Evolutionary conservation across 2,797 vertebrate species (phyloP).

Genomic region (Hapalemur alaotrensis): DNA sequence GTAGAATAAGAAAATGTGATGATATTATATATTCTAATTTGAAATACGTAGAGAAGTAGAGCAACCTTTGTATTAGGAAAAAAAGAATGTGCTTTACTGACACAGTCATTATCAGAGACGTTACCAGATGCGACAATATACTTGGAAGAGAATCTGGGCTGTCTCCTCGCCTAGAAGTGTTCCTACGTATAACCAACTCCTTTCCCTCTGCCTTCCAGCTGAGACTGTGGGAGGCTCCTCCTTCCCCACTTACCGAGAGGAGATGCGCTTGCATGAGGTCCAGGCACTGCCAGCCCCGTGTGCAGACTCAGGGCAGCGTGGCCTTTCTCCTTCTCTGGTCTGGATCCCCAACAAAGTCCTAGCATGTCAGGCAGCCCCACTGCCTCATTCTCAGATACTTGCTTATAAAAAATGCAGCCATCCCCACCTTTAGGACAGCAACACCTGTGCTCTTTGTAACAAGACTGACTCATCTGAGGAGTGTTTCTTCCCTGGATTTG

Average conservation of each 20-base stretch:
- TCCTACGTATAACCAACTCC: not conserved
- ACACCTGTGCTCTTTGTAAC: not conserved
- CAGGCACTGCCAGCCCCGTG: not conserved
- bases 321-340: not conserved
- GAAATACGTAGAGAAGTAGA: not conserved
- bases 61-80: not conserved
- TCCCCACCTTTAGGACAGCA: fast-evolving
- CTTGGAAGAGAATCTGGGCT: not conserved
- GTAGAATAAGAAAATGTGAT: not conserved
- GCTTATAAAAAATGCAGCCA: fast-evolving
- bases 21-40: not conserved
- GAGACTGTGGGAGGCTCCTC: not conserved
- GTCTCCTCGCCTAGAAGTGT: not conserved
- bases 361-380: too few species aligned
- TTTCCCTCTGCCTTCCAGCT: not conserved
- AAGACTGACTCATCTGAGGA: not conserved
- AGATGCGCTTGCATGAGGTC: not conserved
- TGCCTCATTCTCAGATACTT: not conserved
- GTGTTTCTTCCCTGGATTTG: not conserved
- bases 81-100: not conserved
- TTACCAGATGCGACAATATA: not conserved
- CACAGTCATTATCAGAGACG: not conserved
- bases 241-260: fast-evolving
- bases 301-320: not conserved
- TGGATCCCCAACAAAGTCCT: not conserved